phyloP scores from a whole-genome alignment of 2,113 vertebrate species.

The Zapus hudsonius region DNA sequence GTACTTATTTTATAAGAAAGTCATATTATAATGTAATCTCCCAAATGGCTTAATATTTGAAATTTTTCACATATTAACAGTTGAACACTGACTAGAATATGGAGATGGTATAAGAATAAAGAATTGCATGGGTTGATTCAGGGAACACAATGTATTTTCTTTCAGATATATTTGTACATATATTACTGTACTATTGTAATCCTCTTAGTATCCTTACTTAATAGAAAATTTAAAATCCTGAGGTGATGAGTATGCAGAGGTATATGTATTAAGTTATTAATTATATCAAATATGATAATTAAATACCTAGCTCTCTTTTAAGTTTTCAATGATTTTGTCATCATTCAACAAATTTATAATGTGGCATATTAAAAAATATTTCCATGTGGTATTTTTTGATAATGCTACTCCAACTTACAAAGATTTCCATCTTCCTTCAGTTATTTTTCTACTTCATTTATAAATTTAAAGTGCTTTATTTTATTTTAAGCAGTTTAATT shows the following conservation, averaged over 20 bases:
- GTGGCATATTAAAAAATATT: neutral
- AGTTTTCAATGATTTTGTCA: slow-evolving; percentile 1
- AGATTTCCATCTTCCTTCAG: neutral
- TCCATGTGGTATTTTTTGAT: neutral
- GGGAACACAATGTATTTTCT: neutral
- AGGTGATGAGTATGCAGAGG: neutral
- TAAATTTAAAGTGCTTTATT: neutral
- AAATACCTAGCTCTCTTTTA: neutral
- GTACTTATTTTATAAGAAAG: neutral
- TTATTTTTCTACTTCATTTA: neutral
- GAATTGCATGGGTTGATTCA: neutral
- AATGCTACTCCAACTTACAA: neutral
- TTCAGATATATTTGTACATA: neutral
- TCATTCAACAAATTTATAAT: neutral
- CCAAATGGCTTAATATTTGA: neutral
- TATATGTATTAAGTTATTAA: neutral
- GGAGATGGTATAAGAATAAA: neutral
- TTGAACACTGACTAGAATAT: neutral
- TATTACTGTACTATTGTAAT: neutral
- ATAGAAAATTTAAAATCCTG: neutral
- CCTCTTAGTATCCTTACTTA: neutral
- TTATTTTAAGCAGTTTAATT: slow-evolving; percentile 18
- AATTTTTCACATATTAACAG: neutral
- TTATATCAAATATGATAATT: neutral
- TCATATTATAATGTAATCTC: neutral